These are phyloP conservation scores for Catocala sponsa DNA, from an alignment of 2,888 invertebrate genomes.

Conservation along the genomic window DNA sequence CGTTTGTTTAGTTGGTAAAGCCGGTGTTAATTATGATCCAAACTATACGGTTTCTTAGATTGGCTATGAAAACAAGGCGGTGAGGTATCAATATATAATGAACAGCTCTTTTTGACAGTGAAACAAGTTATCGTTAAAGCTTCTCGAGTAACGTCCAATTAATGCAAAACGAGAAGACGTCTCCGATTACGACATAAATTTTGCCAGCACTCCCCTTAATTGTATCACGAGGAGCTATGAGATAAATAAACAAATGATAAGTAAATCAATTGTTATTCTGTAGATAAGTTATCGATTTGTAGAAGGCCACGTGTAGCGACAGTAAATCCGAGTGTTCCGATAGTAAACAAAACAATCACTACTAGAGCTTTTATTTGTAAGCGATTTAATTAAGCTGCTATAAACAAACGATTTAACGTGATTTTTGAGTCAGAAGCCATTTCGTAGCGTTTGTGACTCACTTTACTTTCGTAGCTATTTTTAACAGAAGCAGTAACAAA, in stretches of 20 bases:
- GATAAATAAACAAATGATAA: constrained; percentile 56
- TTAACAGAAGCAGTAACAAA: too few relatives aligned
- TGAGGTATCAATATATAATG: constrained; percentile 40
- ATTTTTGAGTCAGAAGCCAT: too few relatives aligned
- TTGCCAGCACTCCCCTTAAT: constrained; percentile 65
- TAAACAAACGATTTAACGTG: too few relatives aligned
- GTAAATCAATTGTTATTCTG: constrained; percentile 45
- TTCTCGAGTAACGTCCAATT: constrained; percentile 69
- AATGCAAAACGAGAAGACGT: constrained; percentile 70
- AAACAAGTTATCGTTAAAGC: constrained; percentile 67
- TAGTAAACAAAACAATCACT: too few relatives aligned
- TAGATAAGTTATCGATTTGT: constrained; percentile 22
- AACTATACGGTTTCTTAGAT: constrained; percentile 12
- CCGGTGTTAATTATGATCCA: constrained; percentile 13
- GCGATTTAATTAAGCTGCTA: too few relatives aligned
- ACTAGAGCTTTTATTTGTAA: too few relatives aligned
- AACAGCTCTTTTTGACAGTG: constrained; percentile 56
- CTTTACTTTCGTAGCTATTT: too few relatives aligned
- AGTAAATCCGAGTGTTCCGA: too few relatives aligned
- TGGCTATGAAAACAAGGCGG: constrained; percentile 11
- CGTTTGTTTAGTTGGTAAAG: constrained; percentile 12
- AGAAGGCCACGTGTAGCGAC: neutral
- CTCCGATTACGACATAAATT: constrained; percentile 74
- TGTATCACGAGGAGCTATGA: constrained; percentile 63
- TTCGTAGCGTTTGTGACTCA: too few relatives aligned